These are phyloP conservation scores for Patagioenas fasciata DNA, from an alignment of 2,113 vertebrate species.

Conservation along the genomic window DNA sequence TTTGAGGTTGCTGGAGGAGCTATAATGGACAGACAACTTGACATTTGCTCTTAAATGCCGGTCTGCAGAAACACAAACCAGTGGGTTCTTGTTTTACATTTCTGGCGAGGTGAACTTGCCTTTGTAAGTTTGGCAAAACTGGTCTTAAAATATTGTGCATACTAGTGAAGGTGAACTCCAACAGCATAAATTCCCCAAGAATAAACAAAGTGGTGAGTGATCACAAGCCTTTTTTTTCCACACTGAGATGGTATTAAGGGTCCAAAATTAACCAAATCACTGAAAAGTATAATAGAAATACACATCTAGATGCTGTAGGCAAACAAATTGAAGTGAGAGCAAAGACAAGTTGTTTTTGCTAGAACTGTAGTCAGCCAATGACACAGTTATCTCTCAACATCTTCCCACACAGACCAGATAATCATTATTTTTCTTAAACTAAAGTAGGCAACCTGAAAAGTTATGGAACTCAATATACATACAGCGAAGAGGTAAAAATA, in stretches of 20 bases:
- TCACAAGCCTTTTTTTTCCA: neutral
- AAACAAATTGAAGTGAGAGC: neutral
- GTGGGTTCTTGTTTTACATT: neutral
- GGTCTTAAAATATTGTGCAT: neutral
- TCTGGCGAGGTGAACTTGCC: neutral
- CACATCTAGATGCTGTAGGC: neutral
- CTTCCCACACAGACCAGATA: neutral
- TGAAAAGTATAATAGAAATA: neutral
- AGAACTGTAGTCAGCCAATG: neutral
- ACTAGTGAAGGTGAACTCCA: neutral
- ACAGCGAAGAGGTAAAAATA: neutral
- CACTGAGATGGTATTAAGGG: neutral
- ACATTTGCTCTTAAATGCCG: neutral
- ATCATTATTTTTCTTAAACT: neutral
- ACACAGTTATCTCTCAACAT: neutral
- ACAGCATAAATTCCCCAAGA: neutral
- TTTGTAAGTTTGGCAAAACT: neutral
- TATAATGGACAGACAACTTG: neutral
- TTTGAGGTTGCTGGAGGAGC: neutral
- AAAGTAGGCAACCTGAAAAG: neutral
- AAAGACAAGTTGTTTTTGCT: neutral
- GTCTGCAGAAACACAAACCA: neutral
- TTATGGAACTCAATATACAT: neutral
- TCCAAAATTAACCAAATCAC: neutral
- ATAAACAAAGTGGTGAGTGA: neutral